Percentiles rank a stretch among this genome's conserved stretches.
Evolutionary conservation across 2,797 vertebrate species (phyloP).

Genomic region (Xyrichtys novacula): DNA sequence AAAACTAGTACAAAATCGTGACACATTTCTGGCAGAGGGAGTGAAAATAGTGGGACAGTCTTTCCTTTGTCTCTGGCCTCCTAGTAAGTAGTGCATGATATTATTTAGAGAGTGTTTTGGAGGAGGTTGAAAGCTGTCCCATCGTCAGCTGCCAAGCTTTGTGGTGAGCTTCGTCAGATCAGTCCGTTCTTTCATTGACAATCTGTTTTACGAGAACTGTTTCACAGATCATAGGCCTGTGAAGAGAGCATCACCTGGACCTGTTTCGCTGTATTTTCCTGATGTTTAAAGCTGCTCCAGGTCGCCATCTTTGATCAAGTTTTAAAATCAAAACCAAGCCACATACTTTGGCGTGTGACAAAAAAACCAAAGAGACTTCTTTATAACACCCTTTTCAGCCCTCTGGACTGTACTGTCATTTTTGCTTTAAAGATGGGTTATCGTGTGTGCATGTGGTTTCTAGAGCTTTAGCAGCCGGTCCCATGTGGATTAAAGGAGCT

Average conservation of each 20-base stretch:
- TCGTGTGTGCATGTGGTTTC: too few relatives aligned
- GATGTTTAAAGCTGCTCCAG: constrained; percentile 17
- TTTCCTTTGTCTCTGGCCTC: constrained; percentile 48
- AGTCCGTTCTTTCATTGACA: constrained; percentile 55
- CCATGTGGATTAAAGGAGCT: too few relatives aligned
- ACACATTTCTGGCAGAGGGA: constrained; percentile 47
- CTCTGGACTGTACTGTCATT: too few relatives aligned
- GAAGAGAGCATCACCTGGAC: neutral
- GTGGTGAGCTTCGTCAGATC: constrained; percentile 54
- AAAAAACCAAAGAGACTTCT: too few relatives aligned
- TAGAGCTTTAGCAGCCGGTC: too few relatives aligned
- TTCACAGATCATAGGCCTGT: too few relatives aligned
- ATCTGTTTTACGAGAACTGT: constrained; percentile 53
- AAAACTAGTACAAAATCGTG: constrained; percentile 27
- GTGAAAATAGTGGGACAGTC: constrained; percentile 50
- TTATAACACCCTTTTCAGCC: too few relatives aligned
- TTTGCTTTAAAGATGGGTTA: too few relatives aligned
- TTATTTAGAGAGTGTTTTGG: constrained; percentile 57
- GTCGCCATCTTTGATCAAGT: neutral
- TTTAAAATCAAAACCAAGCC: neutral
- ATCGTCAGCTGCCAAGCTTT: constrained; percentile 64
- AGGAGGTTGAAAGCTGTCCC: constrained; percentile 66
- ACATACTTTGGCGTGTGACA: neutral
- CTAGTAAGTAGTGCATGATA: constrained; percentile 52
- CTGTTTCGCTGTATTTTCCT: constrained; percentile 19